Evolutionary conservation across 1,140 invertebrate genomes (phyloP), one percentile per base, ranked within the genome.

Genomic region (Dufourea novaeangliae): DNA sequence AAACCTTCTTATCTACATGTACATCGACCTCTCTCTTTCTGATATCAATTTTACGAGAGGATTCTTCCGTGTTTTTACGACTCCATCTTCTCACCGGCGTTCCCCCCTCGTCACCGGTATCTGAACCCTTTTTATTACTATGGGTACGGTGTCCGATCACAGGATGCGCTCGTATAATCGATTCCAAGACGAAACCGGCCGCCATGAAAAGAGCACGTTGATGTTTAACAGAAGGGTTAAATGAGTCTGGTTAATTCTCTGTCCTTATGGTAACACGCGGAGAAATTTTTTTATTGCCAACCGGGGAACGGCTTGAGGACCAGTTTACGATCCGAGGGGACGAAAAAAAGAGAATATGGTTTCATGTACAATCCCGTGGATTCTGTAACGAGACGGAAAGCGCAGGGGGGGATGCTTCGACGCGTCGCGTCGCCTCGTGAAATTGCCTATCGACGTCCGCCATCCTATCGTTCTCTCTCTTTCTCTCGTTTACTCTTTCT

Each of bases 391-490:
- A 56, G 25, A 27, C 22, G 6, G 22, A 54, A n/a, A 5, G 29
- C 27, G 29, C n/a, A 27, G 39, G 72, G 25, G 39, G 72, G 63
- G 72, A 68, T 57, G 63, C n/a, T 8, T 10, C 14, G 41, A 37
- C 29, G 41, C 32, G 50, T 52, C 70, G 52, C 32, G 25, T n/a
- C 39, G 50, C 34, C 61, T 82, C 52, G 76, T 79, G 70, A 74
- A 79, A 79, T 83, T 63, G 54, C 50, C 73, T 69, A 73, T 62
- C 75, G 73, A 44, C 62, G 46, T 44, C 59, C 46, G 50, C 41
- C 46, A 56, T 78, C 54, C 8, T 1, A 1, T 50, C 46, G 1
- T n/a, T n/a, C 46, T n/a, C 20, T 7, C 20, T 6, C 4, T n/a
- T n/a, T n/a, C 20, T n/a, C 20, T n/a, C 44, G 4, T 2, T 44